These are phyloP conservation scores for Scartelaos histophorus DNA, from an alignment of 2,113 vertebrate species.

Conservation along the genomic window DNA sequence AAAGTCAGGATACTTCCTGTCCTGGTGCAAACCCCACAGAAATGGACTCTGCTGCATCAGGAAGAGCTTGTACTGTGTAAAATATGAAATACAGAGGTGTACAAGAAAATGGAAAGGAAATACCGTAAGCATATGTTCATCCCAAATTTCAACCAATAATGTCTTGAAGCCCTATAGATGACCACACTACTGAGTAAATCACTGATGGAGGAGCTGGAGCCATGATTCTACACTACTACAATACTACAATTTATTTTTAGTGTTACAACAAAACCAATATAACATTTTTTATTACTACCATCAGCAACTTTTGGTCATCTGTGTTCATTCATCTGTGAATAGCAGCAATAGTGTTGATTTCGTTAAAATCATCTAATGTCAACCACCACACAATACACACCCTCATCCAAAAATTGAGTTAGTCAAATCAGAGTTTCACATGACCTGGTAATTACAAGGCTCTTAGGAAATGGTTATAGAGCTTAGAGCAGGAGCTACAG, in stretches of 20 bases:
- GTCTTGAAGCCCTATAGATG: background rate
- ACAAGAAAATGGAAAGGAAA: background rate
- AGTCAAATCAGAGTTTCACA: conserved; percentile 29
- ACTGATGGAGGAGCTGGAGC: background rate
- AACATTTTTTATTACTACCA: no score
- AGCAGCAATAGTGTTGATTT: background rate
- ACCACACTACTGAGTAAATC: background rate
- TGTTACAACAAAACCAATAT: background rate
- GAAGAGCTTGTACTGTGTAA: no score
- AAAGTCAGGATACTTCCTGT: background rate
- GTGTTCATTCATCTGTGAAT: no score
- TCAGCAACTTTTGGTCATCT: no score
- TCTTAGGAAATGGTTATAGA: conserved; percentile 32
- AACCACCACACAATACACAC: conserved; percentile 12
- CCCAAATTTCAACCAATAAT: conserved; percentile 3
- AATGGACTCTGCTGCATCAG: background rate
- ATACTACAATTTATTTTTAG: background rate
- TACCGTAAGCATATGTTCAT: background rate
- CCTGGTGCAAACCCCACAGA: background rate
- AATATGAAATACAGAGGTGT: background rate
- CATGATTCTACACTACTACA: no score
- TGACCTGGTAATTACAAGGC: conserved; percentile 24
- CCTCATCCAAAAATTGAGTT: conserved; percentile 4
- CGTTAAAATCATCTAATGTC: conserved; percentile 14
- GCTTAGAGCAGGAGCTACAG: conserved; percentile 19